Percentiles rank a stretch among this genome's conserved stretches.
phyloP scores from a whole-genome alignment of 2,113 vertebrate genomes.

The Myotis brandtii region DNA sequence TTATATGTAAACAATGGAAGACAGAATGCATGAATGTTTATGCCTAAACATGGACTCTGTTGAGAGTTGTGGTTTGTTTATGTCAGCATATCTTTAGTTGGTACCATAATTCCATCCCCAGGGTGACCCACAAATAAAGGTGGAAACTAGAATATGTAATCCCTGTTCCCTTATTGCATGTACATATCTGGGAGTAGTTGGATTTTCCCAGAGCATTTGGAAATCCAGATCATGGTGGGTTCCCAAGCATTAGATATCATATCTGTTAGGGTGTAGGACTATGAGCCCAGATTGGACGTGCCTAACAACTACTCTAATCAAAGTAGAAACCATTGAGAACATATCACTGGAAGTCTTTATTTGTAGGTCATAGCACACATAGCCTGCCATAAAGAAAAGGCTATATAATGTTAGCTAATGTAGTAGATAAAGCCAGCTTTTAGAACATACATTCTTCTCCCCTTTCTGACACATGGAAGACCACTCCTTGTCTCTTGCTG shows the following conservation, averaged over 20 bases:
- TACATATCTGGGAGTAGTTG: neutral
- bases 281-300: neutral
- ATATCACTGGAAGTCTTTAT: neutral
- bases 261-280: neutral
- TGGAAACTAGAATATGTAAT: neutral
- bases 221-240: neutral
- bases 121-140: neutral
- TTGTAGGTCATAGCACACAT: neutral
- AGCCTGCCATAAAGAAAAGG: neutral
- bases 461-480: neutral
- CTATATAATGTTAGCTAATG: neutral
- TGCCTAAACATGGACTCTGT: neutral
- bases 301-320: neutral
- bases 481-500: neutral
- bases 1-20: neutral
- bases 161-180: neutral
- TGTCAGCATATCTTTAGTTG: neutral
- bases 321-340: neutral
- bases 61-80: neutral
- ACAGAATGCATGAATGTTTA: neutral
- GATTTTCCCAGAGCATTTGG: neutral
- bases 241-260: neutral
- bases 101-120: neutral
- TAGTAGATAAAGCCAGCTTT: neutral
- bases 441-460: neutral